Percentiles rank a stretch among this genome's conserved stretches.
phyloP scores from a whole-genome alignment of 2,888 invertebrate genomes.

The Hirtodrosophila confusa region DNA sequence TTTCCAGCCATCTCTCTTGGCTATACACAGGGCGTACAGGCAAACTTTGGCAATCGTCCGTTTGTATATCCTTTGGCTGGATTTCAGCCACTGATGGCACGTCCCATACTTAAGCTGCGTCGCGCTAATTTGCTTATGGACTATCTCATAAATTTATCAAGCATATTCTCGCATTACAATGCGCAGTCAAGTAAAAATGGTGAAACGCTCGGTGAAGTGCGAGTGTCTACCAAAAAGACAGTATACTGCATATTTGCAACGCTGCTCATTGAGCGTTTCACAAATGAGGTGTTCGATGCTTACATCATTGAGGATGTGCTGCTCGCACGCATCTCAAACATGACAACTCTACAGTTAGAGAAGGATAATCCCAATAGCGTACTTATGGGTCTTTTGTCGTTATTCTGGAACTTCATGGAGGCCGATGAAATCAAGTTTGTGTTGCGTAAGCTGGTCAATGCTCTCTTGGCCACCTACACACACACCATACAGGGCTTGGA shows the following conservation, averaged over 20 bases:
- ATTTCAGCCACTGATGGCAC: constrained; percentile 88
- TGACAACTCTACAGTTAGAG: constrained; percentile 63
- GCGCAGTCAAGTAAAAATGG: constrained; percentile 30
- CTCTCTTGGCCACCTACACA: constrained; percentile 72
- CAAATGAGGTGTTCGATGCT: constrained; percentile 86
- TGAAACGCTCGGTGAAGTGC: constrained; percentile 26
- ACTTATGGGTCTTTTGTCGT: constrained; percentile 78
- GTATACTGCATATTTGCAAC: constrained; percentile 86
- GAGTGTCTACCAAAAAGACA: constrained; percentile 84
- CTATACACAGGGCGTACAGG: constrained; percentile 90
- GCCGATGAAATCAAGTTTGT: constrained; percentile 81
- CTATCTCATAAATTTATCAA: constrained; percentile 81
- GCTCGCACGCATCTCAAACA: constrained; percentile 84
- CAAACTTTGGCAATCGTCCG: constrained; percentile 91
- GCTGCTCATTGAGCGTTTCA: constrained; percentile 87
- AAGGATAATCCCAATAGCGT: constrained; percentile 78
- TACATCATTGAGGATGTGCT: constrained; percentile 90
- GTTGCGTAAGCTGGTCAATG: constrained; percentile 80
- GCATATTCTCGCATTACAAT: constrained; percentile 79
- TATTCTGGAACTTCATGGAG: constrained; percentile 83
- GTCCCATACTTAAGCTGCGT: constrained; percentile 78
- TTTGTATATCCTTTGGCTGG: constrained; percentile 88
- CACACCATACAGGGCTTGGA: constrained; percentile 82
- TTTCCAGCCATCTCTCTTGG: constrained; percentile 93
- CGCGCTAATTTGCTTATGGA: constrained; percentile 79